Base-by-base conservation (phyloP, 2,113 vertebrate species). In the Trochalopteron elliotii region DNA sequence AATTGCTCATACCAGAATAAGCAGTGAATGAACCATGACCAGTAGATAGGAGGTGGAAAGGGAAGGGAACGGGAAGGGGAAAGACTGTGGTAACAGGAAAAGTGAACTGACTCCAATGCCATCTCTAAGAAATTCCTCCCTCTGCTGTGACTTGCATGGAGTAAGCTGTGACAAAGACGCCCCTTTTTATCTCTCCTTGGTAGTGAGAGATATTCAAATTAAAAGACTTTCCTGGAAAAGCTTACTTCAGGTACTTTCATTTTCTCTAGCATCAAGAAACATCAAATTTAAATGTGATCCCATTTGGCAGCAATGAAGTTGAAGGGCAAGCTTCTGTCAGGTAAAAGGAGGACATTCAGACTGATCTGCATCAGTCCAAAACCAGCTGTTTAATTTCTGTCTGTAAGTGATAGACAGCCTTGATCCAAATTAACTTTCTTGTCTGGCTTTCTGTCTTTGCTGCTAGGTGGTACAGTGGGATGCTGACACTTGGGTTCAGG, bases 351-450 rank as follows among this genome's bases (percentile, higher is more conserved):
- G 56, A 55, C 28, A 18, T 70, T 67, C 53, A 44, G 35, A 56
- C 11, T 75, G 37, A 75, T 67, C 35, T 10, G 9, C 11, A 71
- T 71, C 39, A 68, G 35, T 11, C 7, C 30, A 31, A 81, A 93
- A 24, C 6, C 52, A 91, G 24, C 12, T 68, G 68, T 24, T 81
- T 70, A 57, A 89, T 83, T 91, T 89, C 47, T 12, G 11, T 64
- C 39, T 80, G 25, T 27, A 45, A 80, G 3, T 61, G 50, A 49
- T 4, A 83, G 23, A 53, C 35, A 67, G 39, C 9, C 11, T 84
- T 91, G 30, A 52, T 80, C 60, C 74, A 61, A 84, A 83, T 89
- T 69, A 77, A 57, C 7, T 67, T 85, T 83, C 28, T 50, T 81
- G n/a, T 57, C 52, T 74, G 20, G 30, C 12, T 81, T 78, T 67